Conservation (phyloP, 2,888 invertebrate species). For the Brenthis ino region DNA sequence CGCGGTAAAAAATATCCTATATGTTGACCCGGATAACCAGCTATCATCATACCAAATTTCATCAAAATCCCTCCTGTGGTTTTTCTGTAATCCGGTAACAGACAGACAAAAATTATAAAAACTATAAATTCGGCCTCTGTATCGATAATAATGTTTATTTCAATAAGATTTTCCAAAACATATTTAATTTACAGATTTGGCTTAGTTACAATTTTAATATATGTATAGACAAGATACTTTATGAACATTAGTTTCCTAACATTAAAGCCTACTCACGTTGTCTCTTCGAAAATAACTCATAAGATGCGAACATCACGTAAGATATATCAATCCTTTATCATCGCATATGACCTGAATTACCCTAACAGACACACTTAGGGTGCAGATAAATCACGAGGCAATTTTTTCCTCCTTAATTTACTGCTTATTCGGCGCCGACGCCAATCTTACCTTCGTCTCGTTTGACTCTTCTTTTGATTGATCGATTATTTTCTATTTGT, state of each 20-base stretch:
- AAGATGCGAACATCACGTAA: constrained; percentile 9
- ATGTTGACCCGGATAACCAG: too few species aligned
- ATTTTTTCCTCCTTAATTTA: constrained; percentile 28
- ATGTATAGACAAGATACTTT: too few species aligned
- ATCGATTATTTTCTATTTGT: neutral
- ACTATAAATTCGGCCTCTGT: too few species aligned
- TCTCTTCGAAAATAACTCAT: constrained; percentile 8
- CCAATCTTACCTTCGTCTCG: constrained; percentile 27
- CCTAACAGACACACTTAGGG: constrained; percentile 25
- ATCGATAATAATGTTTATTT: too few species aligned
- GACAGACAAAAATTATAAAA: too few species aligned
- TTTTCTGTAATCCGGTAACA: too few species aligned
- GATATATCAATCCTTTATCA: constrained; percentile 26
- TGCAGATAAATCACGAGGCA: constrained; percentile 25
- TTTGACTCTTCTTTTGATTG: constrained; percentile 11
- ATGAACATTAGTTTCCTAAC: neutral
- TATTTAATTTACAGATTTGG: too few species aligned
- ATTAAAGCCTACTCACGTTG: neutral
- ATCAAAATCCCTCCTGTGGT: too few species aligned
- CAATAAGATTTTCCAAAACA: too few species aligned
- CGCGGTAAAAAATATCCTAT: too few species aligned
- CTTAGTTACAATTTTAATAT: too few species aligned
- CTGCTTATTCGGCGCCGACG: constrained; percentile 22
- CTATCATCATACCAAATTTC: too few species aligned
- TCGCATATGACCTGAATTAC: constrained; percentile 28